Conservation (phyloP, 2,797 vertebrate genomes). For the Sparus aurata region DNA sequence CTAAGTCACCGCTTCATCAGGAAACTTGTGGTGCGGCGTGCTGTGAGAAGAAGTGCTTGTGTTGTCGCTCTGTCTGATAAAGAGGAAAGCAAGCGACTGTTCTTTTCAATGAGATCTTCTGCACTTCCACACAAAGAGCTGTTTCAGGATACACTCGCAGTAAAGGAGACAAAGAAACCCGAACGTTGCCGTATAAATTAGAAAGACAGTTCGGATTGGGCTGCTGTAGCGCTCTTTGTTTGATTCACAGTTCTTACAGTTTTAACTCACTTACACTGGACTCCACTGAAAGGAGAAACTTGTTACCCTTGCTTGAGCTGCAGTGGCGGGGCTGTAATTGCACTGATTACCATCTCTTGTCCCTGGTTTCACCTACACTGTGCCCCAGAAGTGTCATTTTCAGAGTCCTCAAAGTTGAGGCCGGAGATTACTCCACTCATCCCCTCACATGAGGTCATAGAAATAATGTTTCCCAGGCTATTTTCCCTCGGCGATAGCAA, state of each 20-base stretch:
- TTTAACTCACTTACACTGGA: slow-evolving; percentile 4
- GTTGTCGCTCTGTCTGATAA: slow-evolving; percentile 31
- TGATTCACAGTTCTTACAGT: background rate
- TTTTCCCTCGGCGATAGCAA: slow-evolving; percentile 37
- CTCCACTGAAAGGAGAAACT: slow-evolving; percentile 29
- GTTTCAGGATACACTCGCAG: slow-evolving; percentile 10
- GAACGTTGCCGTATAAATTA: background rate
- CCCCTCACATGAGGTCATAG: slow-evolving; percentile 38
- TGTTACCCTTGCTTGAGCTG: slow-evolving; percentile 37
- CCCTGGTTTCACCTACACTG: slow-evolving; percentile 60
- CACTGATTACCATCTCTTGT: slow-evolving; percentile 62
- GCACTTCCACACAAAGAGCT: slow-evolving; percentile 23
- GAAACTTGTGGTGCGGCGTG: slow-evolving; percentile 10
- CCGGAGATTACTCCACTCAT: slow-evolving; percentile 57
- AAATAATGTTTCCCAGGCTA: slow-evolving; percentile 47
- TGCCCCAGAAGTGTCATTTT: slow-evolving; percentile 77
- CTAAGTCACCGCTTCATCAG: slow-evolving; percentile 30
- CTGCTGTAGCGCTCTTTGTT: slow-evolving; percentile 1
- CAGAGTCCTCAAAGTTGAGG: slow-evolving; percentile 62
- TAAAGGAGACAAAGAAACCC: slow-evolving; percentile 6
- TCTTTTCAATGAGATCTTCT: slow-evolving; percentile 18
- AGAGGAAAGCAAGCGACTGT: slow-evolving; percentile 25
- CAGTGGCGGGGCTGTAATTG: slow-evolving; percentile 63
- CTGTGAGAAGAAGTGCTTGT: slow-evolving; percentile 31
- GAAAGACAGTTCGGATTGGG: background rate